phyloP scores from a whole-genome alignment of 2,888 invertebrate genomes.

The Elegia similella region DNA sequence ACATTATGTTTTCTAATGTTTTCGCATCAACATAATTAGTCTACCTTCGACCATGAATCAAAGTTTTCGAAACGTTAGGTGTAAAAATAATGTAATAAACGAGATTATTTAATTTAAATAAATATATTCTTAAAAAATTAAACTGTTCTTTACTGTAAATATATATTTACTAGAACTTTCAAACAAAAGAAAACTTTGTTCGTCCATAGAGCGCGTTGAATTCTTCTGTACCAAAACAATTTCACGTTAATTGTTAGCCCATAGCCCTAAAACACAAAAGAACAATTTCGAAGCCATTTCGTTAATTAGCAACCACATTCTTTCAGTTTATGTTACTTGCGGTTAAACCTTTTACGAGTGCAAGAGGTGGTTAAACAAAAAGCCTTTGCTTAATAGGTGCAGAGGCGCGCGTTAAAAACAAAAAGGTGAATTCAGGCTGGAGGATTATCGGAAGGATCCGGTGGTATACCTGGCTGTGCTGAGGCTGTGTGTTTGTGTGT shows the following conservation, averaged over 20 bases:
- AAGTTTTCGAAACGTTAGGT: no score
- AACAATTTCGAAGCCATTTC: background rate
- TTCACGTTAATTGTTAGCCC: background rate
- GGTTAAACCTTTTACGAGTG: slow-evolving; percentile 31
- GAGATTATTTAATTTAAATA: no score
- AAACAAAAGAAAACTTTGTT: background rate
- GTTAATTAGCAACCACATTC: slow-evolving; percentile 15
- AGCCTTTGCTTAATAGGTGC: slow-evolving; percentile 21
- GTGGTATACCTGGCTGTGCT: slow-evolving; percentile 55
- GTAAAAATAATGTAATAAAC: no score
- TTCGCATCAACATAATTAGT: no score
- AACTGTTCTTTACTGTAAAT: no score
- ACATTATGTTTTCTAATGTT: no score
- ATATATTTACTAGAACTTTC: no score
- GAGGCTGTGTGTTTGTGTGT: slow-evolving; percentile 36
- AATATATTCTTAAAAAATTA: no score
- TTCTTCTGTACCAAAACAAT: slow-evolving; percentile 34
- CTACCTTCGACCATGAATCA: no score
- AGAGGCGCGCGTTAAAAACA: slow-evolving; percentile 30
- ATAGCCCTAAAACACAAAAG: background rate
- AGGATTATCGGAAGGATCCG: slow-evolving; percentile 51
- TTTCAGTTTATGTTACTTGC: slow-evolving; percentile 14
- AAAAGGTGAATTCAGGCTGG: slow-evolving; percentile 36
- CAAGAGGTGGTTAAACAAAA: slow-evolving; percentile 19
- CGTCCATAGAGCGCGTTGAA: slow-evolving; percentile 43